Evolutionary conservation across 2,113 vertebrate genomes (phyloP), one percentile per base, ranked within the genome.

Genomic region (Centropristis striata): DNA sequence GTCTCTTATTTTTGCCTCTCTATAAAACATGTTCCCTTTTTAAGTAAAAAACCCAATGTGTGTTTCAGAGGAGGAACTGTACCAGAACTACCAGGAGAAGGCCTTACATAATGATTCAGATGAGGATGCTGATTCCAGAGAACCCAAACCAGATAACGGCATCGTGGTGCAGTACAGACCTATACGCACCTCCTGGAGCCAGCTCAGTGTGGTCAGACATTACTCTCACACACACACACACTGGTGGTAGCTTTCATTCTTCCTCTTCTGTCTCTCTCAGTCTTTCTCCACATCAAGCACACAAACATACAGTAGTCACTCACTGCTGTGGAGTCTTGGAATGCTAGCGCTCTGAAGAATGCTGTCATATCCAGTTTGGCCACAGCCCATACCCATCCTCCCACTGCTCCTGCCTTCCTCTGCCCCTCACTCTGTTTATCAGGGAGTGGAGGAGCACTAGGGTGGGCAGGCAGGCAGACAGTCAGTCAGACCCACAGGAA

Each of bases 51-150:
- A 61, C 65, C n/a, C 53, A 51, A 2, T 65, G 27, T 57, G 13
- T 46, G 18, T 87, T 87, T 41, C 88, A 99, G 98, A 97, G 91
- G 97, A 98, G 12, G 97, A 97, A 64, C 90, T 99, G 18, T 99
- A 98, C 92, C 98, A 99, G 92, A 99, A 99, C 94, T 99, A 98
- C 88, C 96, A 99, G 92, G 98, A 99, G 84, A 99, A 98, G 86
- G 97, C 97, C 11, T 93, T 99, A 67, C 97, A 98, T 61, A 96
- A 96, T 28, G 98, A 99, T 87, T 99, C 97, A 0, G 98, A 99
- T 85, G 98, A 98, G 61, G 98, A 99, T 18, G 81, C 91, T 0
- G 97, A 98, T 87, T 88, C 92, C 14, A 95, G 81, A 68, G 94
- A 95, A 67, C 91, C 95, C 74, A 96, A 96, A 72, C 49, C 83